Percentiles rank a stretch among this genome's conserved stretches.
These are phyloP conservation scores for Nothura maculosa DNA, from an alignment of 2,797 vertebrate species.

Conservation along the genomic window DNA sequence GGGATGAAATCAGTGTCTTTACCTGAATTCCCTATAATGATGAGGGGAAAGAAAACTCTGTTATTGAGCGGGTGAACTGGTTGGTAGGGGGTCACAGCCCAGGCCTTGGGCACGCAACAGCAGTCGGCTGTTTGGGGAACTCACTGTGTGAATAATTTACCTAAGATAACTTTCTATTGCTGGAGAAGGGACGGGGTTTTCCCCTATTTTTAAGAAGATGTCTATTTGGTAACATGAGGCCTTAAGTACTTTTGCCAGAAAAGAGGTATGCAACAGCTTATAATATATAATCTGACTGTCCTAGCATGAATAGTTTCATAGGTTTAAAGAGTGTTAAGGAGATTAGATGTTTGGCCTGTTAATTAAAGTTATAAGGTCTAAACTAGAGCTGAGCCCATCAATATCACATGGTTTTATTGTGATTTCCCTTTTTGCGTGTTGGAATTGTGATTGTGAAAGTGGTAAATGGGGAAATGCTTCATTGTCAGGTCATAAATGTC, in stretches of 20 bases:
- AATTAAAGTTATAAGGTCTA: background rate
- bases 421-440: background rate
- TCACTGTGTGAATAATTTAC: background rate
- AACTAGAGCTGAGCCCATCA: background rate
- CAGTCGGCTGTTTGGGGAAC: background rate
- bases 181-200: background rate
- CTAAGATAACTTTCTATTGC: background rate
- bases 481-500: background rate
- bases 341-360: background rate
- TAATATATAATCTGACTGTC: background rate
- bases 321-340: conserved; percentile 14
- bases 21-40: background rate
- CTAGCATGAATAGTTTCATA: background rate
- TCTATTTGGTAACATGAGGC: background rate
- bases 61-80: background rate
- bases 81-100: background rate
- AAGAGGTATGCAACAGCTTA: background rate
- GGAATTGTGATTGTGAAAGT: fast-evolving
- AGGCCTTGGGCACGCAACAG: background rate
- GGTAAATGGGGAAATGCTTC: background rate
- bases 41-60: background rate
- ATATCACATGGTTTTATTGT: background rate
- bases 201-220: background rate
- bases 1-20: background rate
- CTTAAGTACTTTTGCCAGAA: background rate